Conservation (phyloP, 2,797 vertebrate genomes). For the Tragelaphus eurycerus region DNA sequence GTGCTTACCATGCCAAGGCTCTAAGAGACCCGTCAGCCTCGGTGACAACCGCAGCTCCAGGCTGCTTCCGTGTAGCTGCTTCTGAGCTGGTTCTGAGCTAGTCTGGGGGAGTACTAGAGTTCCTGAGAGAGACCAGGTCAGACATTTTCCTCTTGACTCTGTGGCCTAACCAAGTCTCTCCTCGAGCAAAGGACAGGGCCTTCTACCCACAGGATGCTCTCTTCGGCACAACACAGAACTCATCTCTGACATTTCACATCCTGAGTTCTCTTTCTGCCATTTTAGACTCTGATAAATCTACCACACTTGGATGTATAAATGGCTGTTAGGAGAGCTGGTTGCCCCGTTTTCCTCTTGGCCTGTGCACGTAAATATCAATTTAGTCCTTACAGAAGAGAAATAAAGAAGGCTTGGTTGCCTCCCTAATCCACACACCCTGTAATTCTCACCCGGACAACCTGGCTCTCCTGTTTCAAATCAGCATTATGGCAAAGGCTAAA, state of each 20-base stretch:
- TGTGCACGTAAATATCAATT: slow-evolving; percentile 61
- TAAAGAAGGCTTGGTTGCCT: slow-evolving; percentile 54
- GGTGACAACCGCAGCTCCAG: neutral
- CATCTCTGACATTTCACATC: neutral
- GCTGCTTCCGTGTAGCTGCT: neutral
- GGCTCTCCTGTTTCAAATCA: slow-evolving; percentile 63
- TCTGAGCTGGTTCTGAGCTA: neutral
- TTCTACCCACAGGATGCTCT: neutral
- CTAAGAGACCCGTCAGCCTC: neutral
- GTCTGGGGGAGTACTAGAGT: neutral
- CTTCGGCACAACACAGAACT: neutral
- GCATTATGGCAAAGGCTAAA: slow-evolving; percentile 58
- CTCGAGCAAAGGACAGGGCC: neutral
- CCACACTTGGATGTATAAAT: slow-evolving; percentile 6
- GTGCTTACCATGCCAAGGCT: neutral
- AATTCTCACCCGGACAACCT: slow-evolving; percentile 72
- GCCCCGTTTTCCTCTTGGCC: slow-evolving; percentile 38
- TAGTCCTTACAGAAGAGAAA: slow-evolving; percentile 57
- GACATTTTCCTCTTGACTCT: neutral
- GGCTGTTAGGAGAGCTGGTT: slow-evolving; percentile 24
- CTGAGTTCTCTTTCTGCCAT: slow-evolving; percentile 32
- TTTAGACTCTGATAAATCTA: slow-evolving; percentile 9
- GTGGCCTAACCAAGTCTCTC: neutral
- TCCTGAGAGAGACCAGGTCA: neutral
- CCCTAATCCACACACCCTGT: slow-evolving; percentile 68